Percentiles rank a stretch among this genome's conserved stretches.
These are phyloP conservation scores for Rhipidura dahli DNA, from an alignment of 2,113 vertebrate genomes.

Conservation along the genomic window DNA sequence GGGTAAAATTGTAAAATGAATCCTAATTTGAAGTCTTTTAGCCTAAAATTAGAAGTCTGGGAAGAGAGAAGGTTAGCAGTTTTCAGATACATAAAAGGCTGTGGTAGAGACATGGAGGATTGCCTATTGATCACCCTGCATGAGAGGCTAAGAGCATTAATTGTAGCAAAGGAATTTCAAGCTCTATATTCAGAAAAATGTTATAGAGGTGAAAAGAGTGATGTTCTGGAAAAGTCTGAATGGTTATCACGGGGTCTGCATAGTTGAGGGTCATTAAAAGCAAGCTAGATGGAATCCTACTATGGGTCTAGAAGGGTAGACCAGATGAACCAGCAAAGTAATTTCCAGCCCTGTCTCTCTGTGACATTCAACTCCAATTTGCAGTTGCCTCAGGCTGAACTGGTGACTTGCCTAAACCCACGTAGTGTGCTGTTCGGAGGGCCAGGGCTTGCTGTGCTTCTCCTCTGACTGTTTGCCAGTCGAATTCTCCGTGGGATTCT, in stretches of 20 bases:
- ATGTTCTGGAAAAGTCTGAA: background rate
- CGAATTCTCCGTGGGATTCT: background rate
- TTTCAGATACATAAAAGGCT: background rate
- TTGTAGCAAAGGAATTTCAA: background rate
- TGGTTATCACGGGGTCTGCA: background rate
- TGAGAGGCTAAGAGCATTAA: background rate
- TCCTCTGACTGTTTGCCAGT: background rate
- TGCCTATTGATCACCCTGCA: background rate
- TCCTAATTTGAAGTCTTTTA: background rate
- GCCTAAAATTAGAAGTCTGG: background rate
- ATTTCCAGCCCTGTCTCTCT: background rate
- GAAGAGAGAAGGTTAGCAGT: background rate
- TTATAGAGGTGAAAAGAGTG: background rate
- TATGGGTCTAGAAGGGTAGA: accelerated
- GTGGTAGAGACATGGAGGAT: background rate
- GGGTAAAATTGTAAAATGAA: background rate
- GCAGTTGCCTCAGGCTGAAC: background rate
- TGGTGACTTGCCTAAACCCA: background rate
- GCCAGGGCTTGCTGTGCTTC: background rate
- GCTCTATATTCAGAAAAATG: background rate
- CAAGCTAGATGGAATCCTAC: background rate
- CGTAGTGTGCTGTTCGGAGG: background rate
- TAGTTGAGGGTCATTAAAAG: background rate
- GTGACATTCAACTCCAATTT: background rate
- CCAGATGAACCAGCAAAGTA: background rate